Conservation (phyloP, 2,797 vertebrate species). For the Limosa lapponica region DNA sequence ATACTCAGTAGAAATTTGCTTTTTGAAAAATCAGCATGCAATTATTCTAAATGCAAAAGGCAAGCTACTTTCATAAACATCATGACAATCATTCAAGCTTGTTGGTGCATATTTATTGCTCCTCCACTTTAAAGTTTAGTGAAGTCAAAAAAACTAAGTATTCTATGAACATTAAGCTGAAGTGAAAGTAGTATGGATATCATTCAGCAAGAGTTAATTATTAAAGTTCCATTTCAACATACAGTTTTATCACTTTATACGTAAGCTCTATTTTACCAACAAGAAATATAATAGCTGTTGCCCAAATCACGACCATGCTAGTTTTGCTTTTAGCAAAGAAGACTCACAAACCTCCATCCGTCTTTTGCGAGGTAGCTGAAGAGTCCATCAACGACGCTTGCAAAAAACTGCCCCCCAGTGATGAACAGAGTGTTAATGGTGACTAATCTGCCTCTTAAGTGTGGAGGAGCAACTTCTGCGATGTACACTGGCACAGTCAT, state of each 20-base stretch:
- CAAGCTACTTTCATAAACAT: background rate
- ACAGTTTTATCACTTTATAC: background rate
- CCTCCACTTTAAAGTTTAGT: background rate
- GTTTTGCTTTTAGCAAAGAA: background rate
- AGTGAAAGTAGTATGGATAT: background rate
- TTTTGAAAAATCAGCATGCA: constrained; percentile 17
- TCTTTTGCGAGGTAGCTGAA: constrained; percentile 94
- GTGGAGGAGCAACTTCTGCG: constrained; percentile 93
- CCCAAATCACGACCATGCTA: accelerated
- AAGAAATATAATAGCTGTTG: background rate
- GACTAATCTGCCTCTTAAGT: constrained; percentile 94
- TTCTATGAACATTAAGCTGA: background rate
- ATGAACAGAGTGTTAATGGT: constrained; percentile 98
- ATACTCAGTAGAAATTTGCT: background rate
- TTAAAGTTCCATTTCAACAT: background rate
- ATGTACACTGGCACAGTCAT: constrained; percentile 98
- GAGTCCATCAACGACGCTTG: constrained; percentile 92
- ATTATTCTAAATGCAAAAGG: constrained; percentile 30
- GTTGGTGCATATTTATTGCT: background rate
- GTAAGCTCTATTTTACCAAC: background rate
- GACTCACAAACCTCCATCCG: constrained; percentile 91
- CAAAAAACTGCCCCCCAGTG: constrained; percentile 95
- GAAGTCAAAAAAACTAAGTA: background rate
- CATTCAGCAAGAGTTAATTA: background rate
- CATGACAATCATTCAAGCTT: background rate